Evolutionary conservation across 53 echinoderm and acorn worm species (phyloP).

Genomic region (Echinometra lucunter): DNA sequence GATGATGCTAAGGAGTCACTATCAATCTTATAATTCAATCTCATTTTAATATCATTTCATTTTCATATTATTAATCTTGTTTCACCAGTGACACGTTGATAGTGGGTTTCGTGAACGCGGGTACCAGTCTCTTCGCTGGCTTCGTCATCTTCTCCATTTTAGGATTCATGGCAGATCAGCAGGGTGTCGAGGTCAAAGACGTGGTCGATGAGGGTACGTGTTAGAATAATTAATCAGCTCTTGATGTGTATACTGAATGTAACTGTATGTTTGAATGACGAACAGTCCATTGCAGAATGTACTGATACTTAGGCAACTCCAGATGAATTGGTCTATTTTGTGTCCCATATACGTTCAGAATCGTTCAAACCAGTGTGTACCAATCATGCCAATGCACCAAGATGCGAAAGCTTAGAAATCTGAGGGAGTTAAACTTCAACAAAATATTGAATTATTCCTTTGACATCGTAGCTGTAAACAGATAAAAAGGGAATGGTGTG

Average conservation of each 20-base stretch:
- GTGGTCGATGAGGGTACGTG: conserved; percentile 89
- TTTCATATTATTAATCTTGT: not conserved
- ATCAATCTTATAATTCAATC: too few relatives aligned
- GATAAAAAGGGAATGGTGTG: not conserved
- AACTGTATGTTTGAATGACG: not conserved
- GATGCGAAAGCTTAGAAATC: not conserved
- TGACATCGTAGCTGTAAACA: too few relatives aligned
- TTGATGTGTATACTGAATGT: too few relatives aligned
- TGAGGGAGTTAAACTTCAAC: not conserved
- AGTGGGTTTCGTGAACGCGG: conserved; percentile 92
- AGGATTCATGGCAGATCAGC: conserved; percentile 90
- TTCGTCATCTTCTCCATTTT: conserved; percentile 94
- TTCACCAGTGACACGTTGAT: conserved; percentile 88
- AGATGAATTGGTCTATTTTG: too few relatives aligned
- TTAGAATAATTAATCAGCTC: not conserved
- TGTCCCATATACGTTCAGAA: too few relatives aligned
- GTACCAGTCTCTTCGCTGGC: conserved; percentile 96
- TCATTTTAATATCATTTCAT: not conserved
- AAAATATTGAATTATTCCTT: not conserved
- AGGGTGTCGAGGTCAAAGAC: conserved; percentile 77
- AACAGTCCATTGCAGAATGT: too few relatives aligned
- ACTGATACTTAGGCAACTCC: too few relatives aligned
- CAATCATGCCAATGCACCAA: not conserved
- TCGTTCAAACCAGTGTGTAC: not conserved
- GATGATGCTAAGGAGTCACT: too few relatives aligned